Percentiles rank a stretch among this genome's conserved stretches.
phyloP scores from a whole-genome alignment of 2,797 vertebrate species.

The Tapirus indicus region DNA sequence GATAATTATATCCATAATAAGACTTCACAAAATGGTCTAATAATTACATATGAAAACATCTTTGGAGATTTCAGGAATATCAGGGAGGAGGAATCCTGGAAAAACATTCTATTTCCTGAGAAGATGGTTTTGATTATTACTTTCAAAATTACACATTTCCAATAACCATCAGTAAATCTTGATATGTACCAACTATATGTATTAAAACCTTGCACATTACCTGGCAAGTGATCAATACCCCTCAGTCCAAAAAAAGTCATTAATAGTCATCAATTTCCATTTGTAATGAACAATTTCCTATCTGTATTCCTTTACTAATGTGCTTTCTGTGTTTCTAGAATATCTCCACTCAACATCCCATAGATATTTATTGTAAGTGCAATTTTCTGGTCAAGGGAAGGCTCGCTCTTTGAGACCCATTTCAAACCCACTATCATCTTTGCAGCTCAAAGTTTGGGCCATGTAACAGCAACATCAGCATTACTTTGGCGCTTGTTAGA shows the following conservation, averaged over 20 bases:
- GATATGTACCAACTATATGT: not conserved
- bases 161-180: not conserved
- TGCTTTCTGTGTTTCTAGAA: not conserved
- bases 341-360: not conserved
- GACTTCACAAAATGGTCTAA: not conserved
- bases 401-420: not conserved
- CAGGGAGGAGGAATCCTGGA: not conserved
- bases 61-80: not conserved
- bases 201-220: not conserved
- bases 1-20: not conserved
- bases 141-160: conserved; percentile 12
- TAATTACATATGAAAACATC: not conserved
- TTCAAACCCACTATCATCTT: not conserved
- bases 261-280: not conserved
- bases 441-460: not conserved
- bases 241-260: not conserved
- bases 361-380: not conserved
- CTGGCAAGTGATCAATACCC: not conserved
- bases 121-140: not conserved
- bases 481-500: not conserved
- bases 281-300: not conserved
- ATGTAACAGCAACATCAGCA: not conserved
- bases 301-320: not conserved
- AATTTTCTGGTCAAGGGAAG: not conserved
- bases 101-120: not conserved